Percentiles rank a stretch among this genome's conserved stretches.
Evolutionary conservation across 2,113 vertebrate genomes (phyloP).

Genomic region (human (Homo sapiens)): GRCh38 chr1:162729001-162729500

Average conservation of each 20-base stretch:
- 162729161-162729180: neutral
- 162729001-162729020: neutral
- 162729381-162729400: conserved; percentile 32
- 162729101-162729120: neutral
- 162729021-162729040: neutral
- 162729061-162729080: neutral
- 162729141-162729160: neutral
- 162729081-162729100: neutral
- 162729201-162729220: neutral
- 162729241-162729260: neutral
- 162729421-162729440: conserved; percentile 59
- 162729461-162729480: conserved; percentile 26
- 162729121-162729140: neutral
- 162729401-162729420: conserved; percentile 32
- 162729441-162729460: conserved; percentile 54
- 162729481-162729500: neutral
- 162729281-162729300: no score
- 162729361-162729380: conserved; percentile 12
- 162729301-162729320: neutral
- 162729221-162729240: neutral
- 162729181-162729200: neutral
- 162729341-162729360: conserved; percentile 33
- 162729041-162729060: conserved; percentile 33
- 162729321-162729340: neutral
- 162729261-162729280: neutral